Base-by-base conservation (phyloP, 2,888 invertebrate species). In the Tetragonula carbonaria region DNA sequence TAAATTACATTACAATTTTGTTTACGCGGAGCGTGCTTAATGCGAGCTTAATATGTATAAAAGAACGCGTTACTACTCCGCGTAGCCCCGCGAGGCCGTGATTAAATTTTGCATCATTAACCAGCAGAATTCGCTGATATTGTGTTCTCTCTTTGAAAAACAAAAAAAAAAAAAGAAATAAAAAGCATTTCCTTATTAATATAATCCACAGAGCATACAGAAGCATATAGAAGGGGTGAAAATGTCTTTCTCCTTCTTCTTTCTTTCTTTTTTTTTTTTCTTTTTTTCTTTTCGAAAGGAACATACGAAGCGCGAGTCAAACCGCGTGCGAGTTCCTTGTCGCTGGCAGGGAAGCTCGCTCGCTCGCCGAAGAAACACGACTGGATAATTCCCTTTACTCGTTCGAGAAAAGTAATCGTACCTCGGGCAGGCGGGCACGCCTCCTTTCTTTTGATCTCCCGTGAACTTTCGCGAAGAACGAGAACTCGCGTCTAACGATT, bases 361-460 rank as follows among this genome's bases (percentile, higher is more conserved):
- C 28, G 45, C 23, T 11, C 45, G 45, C 11, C 45, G 45, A 73
- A 73, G 72, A 50, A 73, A 23, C 59, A 13, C 16, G 33, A 28
- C 33, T 21, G 45, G 23, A 50, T 62, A 73, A 45, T 73, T 62
- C 18, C 6, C 45, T 28, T 59, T 62, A 28, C 28, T 73, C 50
- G 72, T 50, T 62, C 45, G 59, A 23, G 59, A 73, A 28, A 62
- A 73, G 72, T 73, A 73, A 73, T 73, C 72, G 62, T 62, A 8
- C 72, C 21, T 21, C 72, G 2, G 33, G 28, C 28, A 1, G 2
- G 33, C 33, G 33, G 33, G 33, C 63, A 11, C 21, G 33, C 63
- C 33, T 65, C 63, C 33, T 65, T 65, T 65, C 63, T 33, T 62
- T 59, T 50, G n/a, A 73, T 38, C 45, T 59, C 18, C 18, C 72